Evolutionary conservation across 2,797 vertebrate genomes (phyloP), one percentile per base, ranked within the genome.

Genomic region (Heterohyrax brucei): DNA sequence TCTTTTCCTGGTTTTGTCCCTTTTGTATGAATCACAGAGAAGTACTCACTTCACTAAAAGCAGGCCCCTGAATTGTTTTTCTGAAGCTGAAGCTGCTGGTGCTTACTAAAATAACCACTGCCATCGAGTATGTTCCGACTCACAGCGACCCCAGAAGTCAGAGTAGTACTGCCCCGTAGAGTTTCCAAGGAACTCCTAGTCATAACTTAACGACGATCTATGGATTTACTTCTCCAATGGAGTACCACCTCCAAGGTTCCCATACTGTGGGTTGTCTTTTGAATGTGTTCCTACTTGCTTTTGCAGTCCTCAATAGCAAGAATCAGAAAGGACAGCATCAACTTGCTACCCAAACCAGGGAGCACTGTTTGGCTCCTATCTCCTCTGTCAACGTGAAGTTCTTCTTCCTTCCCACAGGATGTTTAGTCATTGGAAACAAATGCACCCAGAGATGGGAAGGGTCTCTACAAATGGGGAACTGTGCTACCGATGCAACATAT

Each of bases 401-500:
- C 2, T 7, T 1, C 1, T 24, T 10, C 14, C 19, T 83, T 18
- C 26, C 28, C 22, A 48, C 10, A 28, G 21, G 14, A 22, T 39
- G 46, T 39, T 8, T 1, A 1, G 3, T 75, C 10, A 33, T 0
- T 22, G 86, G 62, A 85, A 53, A 53, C 48, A n/a, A 24, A 1
- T 2, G 7, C 56, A n/a, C 28, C 26, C 19, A 56, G 6, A 14
- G 64, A 26, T 18, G 21, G 1, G 62, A 48, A 21, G 3, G 22
- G 3, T 7, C 72, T 64, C 46, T 46, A 4, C 48, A 79, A 50
- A 70, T 3, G 5, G 1, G 6, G 24, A 78, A 4, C 5, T 3
- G 0, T 16, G 30, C 68, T 73, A 18, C 18, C 53, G 7, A 75
- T 3, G 19, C 1, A 22, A 14, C 4, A 0, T 10, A 2, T 4